phyloP scores from a whole-genome alignment of 1,140 invertebrate species.

The Zaprionus inermis region DNA sequence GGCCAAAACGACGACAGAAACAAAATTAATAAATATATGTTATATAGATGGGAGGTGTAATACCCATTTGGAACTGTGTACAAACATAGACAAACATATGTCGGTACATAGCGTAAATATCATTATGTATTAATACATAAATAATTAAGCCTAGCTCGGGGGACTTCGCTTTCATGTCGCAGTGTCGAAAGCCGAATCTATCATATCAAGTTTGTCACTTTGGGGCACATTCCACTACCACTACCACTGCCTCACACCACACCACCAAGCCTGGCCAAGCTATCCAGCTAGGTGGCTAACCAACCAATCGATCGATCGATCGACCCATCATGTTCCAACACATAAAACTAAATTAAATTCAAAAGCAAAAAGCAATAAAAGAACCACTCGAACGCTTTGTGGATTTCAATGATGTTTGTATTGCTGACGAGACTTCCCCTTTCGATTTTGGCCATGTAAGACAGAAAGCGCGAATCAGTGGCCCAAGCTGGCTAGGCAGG shows the following conservation, averaged over 20 bases:
- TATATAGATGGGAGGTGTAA: constrained; percentile 6
- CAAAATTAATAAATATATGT: constrained; percentile 14
- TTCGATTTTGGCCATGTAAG: constrained; percentile 60
- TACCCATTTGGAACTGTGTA: constrained; percentile 37
- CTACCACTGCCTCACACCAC: neutral
- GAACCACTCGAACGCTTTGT: constrained; percentile 65
- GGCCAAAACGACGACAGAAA: constrained; percentile 23
- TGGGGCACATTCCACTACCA: constrained; percentile 54
- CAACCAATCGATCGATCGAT: neutral
- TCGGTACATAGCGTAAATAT: constrained; percentile 32
- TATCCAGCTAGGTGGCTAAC: constrained; percentile 19
- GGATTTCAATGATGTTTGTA: constrained; percentile 52
- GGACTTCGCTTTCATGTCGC: constrained; percentile 1
- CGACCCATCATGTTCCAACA: constrained; percentile 4
- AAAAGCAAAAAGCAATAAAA: constrained; percentile 68
- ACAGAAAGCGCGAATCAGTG: constrained; percentile 15
- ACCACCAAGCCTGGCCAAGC: neutral
- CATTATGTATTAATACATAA: constrained; percentile 59
- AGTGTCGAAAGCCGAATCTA: constrained; percentile 45
- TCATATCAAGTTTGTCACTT: constrained; percentile 71
- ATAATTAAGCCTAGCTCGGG: constrained; percentile 57
- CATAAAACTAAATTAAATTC: constrained; percentile 73
- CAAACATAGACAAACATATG: constrained; percentile 57
- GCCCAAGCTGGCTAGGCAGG: constrained; percentile 17
- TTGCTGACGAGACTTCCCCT: constrained; percentile 63